phyloP scores from a whole-genome alignment of 35 echinoderm and acorn worm species.

The Strongylocentrotus purpuratus region DNA sequence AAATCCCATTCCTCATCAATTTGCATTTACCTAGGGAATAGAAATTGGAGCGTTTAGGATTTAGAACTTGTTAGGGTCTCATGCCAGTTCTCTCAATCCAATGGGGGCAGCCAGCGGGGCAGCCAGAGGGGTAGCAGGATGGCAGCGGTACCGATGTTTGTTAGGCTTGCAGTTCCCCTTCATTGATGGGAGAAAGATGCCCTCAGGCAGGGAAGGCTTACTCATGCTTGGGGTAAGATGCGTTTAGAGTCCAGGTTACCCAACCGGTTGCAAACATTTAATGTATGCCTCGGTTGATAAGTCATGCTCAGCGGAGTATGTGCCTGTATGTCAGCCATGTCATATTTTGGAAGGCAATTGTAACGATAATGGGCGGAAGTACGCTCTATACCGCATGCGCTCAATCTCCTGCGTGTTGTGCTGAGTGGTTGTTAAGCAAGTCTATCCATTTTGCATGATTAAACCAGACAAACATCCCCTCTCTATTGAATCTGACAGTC shows the following conservation, averaged over 20 bases:
- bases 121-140: background rate
- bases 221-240: background rate
- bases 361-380: conserved; percentile 2
- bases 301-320: conserved; percentile 19
- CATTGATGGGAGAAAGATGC: conserved; percentile 37
- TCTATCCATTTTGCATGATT: background rate
- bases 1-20: conserved; percentile 22
- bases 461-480: background rate
- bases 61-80: conserved; percentile 39
- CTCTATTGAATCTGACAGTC: background rate
- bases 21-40: conserved; percentile 8
- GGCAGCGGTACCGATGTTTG: background rate
- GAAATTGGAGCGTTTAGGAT: conserved; percentile 5
- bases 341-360: background rate
- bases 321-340: background rate
- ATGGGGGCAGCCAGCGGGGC: background rate
- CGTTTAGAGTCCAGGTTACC: conserved; percentile 21
- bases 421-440: background rate
- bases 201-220: background rate
- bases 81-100: background rate
- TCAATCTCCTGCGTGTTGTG: background rate
- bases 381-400: background rate
- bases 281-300: conserved; percentile 24
- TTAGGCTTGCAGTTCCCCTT: background rate
- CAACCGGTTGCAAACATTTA: conserved; percentile 17